Base-by-base conservation (phyloP, 2,113 vertebrate genomes). In the Calidris pugnax region DNA sequence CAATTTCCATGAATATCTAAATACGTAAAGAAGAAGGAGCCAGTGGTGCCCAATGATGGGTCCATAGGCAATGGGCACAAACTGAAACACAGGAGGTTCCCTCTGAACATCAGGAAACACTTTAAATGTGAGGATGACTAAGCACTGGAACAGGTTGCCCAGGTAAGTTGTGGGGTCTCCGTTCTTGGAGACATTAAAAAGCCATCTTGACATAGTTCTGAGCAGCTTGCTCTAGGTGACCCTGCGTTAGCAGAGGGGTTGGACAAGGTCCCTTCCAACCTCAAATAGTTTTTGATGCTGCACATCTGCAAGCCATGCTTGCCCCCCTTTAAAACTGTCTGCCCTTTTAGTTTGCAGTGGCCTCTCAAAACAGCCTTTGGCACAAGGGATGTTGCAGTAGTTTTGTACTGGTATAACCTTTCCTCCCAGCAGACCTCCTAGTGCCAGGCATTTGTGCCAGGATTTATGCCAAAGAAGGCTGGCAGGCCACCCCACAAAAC, bases 401-500 rank as follows among this genome's bases (percentile, higher is more conserved):
- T 93, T 94, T 81, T 47, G 23, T 55, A 35, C 45, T 37, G 16
- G n/a, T 66, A 33, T 45, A 89, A 68, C 51, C 39, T 75, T 89
- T 90, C 28, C 41, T 95, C 85, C 51, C 74, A 94, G 56, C 60
- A 81, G 51, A 73, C 37, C 45, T 94, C 50, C 51, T 39, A 55
- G 23, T 72, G 62, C 79, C 67, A 63, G 74, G 80, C 45, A 43
- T 84, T 82, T 92, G 27, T 83, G 85, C 80, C 90, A 94, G 56
- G 27, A 79, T 81, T 94, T 74, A 89, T 89, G 77, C 84, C 80
- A 96, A 86, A 82, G 53, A 13, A 85, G 92, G 26, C 16, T 97
- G 92, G 68, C 91, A 96, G 71, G 73, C 14, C 20, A 23, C 62
- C 77, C 87, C 48, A 66, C 33, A 93, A 88, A 96, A 81, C 30